A percentile compares a stretch with the other conserved stretches of the same genome.
These are phyloP conservation scores for Tetranychus truncatus DNA, from an alignment of 2,888 invertebrate species.

Conservation along the genomic window DNA sequence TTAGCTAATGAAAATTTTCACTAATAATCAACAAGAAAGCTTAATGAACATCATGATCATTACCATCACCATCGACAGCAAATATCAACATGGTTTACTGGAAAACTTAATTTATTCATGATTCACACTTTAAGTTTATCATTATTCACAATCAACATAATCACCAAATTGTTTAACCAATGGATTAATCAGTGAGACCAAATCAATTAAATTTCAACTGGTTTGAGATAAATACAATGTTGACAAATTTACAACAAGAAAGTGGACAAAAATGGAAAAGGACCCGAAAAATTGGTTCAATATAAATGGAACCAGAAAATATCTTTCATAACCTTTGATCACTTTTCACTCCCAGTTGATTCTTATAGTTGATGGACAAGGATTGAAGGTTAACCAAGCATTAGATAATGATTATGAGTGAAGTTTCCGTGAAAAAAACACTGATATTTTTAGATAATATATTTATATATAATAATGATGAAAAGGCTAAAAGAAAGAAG, in stretches of 20 bases:
- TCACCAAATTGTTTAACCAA: background rate
- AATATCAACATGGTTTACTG: no score
- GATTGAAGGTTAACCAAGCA: background rate
- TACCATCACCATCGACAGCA: no score
- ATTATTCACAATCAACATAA: background rate
- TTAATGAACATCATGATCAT: no score
- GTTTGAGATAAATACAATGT: no score
- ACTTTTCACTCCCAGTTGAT: background rate
- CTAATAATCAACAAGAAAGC: no score
- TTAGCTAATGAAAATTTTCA: no score
- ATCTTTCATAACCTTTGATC: background rate
- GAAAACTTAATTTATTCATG: background rate
- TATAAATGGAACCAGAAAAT: background rate
- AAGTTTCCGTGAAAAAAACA: background rate
- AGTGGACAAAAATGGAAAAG: no score
- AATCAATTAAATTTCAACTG: no score
- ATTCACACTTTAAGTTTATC: background rate
- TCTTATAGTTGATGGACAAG: background rate
- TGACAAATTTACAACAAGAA: no score
- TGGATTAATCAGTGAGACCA: background rate
- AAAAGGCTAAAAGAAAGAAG: background rate
- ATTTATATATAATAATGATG: background rate
- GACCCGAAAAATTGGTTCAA: no score
- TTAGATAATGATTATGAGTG: background rate
- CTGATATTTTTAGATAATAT: background rate